These are phyloP conservation scores for Seladonia tumulorum DNA, from an alignment of 2,888 invertebrate species.

Conservation along the genomic window DNA sequence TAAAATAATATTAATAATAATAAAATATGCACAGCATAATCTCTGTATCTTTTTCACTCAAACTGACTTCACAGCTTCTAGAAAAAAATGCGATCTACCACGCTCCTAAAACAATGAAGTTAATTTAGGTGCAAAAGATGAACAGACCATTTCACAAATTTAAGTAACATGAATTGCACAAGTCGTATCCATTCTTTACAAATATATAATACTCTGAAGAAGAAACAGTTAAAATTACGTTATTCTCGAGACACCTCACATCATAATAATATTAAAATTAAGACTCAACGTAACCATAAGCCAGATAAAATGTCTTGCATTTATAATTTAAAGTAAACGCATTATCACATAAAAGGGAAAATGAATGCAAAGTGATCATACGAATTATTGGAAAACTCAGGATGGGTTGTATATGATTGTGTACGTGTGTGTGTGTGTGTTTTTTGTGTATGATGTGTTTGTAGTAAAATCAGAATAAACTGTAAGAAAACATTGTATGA, in stretches of 20 bases:
- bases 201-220: slow-evolving; percentile 48
- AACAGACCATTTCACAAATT: slow-evolving; percentile 1
- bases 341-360: slow-evolving; percentile 31
- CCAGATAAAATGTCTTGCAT: slow-evolving; percentile 33
- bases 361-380: slow-evolving; percentile 25
- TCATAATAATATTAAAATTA: slow-evolving; percentile 14
- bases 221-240: slow-evolving; percentile 18
- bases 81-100: not conserved
- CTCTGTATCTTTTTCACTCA: not conserved
- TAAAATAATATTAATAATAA: slow-evolving; percentile 13
- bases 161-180: slow-evolving; percentile 57
- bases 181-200: slow-evolving; percentile 29
- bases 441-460: not conserved
- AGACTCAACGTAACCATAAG: slow-evolving; percentile 50
- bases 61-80: not conserved
- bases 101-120: not conserved
- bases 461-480: slow-evolving; percentile 36
- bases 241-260: slow-evolving; percentile 57
- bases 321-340: slow-evolving; percentile 27
- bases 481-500: slow-evolving; percentile 33
- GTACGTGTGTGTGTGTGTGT: not conserved
- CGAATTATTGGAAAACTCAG: slow-evolving; percentile 24
- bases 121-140: not conserved
- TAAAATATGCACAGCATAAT: not conserved
- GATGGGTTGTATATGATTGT: slow-evolving; percentile 18